Percentiles rank a stretch among this genome's conserved stretches.
These are phyloP conservation scores for Phymanthus crucifer DNA, from an alignment of 92 coral and sea anemone genomes.

Conservation along the genomic window DNA sequence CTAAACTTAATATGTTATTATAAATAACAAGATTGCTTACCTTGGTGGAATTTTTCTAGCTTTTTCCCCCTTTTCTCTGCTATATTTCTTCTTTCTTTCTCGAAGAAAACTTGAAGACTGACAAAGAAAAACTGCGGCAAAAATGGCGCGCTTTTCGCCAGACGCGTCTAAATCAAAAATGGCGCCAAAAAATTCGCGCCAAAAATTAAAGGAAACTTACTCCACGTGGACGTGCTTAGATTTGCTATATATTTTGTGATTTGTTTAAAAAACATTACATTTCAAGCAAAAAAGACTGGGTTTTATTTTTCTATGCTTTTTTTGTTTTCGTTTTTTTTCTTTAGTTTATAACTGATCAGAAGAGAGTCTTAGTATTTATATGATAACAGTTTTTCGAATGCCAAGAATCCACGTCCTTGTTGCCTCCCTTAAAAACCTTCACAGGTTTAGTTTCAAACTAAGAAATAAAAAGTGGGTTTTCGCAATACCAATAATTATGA, in stretches of 20 bases:
- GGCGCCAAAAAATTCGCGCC: slow-evolving; percentile 9
- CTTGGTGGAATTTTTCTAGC: background rate
- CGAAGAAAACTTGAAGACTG: background rate
- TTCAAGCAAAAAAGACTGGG: no score
- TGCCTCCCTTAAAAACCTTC: background rate
- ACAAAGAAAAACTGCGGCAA: background rate
- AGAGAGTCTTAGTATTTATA: no score
- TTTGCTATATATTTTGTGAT: no score
- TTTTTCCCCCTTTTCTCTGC: background rate
- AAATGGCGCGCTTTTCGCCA: background rate
- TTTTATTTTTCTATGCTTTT: no score
- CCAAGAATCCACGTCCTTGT: no score
- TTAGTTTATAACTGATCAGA: no score
- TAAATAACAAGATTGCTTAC: background rate
- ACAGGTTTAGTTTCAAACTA: background rate
- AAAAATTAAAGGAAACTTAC: background rate
- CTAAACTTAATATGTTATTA: background rate
- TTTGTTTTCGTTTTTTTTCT: no score
- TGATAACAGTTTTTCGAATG: no score
- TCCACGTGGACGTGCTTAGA: no score
- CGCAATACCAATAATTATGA: no score
- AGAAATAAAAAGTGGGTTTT: background rate
- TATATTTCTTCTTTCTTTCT: background rate
- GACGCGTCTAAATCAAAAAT: background rate
- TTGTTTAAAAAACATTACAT: no score